Percentiles rank a stretch among this genome's conserved stretches.
These are phyloP conservation scores for Leptopilina boulardi DNA, from an alignment of 1,140 invertebrate species.

Conservation along the genomic window DNA sequence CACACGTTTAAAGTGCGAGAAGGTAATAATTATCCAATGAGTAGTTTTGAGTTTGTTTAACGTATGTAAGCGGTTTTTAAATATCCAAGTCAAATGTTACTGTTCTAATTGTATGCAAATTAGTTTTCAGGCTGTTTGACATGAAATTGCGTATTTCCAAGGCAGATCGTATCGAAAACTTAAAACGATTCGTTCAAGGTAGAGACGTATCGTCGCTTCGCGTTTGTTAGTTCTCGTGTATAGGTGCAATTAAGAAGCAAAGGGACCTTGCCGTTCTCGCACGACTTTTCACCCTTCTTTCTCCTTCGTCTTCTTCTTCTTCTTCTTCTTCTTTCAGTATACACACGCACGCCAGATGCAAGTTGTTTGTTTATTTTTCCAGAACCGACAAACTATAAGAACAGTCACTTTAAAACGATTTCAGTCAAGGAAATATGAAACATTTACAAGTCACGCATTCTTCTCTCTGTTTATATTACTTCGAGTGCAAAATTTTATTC, in stretches of 20 bases:
- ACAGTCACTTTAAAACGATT: conserved; percentile 9
- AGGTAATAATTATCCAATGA: background rate
- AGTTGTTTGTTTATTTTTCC: conserved; percentile 26
- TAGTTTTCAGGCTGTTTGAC: conserved; percentile 13
- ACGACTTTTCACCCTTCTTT: conserved; percentile 13
- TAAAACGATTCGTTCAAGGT: conserved; percentile 21
- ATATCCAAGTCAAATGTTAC: background rate
- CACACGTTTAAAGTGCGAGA: background rate
- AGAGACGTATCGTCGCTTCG: conserved; percentile 27
- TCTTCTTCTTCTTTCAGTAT: too few relatives aligned
- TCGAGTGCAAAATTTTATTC: background rate
- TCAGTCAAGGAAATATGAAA: background rate
- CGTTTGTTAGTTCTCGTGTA: conserved; percentile 31
- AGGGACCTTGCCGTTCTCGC: conserved; percentile 18
- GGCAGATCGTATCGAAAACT: conserved; percentile 18
- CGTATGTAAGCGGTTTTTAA: conserved; percentile 16
- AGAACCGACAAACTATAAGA: conserved; percentile 14
- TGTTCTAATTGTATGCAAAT: conserved; percentile 24
- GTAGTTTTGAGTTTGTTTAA: conserved; percentile 20
- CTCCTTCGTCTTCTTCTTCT: background rate
- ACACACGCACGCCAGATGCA: conserved; percentile 11
- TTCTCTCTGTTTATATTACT: background rate
- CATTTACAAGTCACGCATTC: background rate
- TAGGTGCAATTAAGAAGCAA: background rate
- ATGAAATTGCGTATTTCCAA: conserved; percentile 6